Evolutionary conservation across 2,797 vertebrate genomes (phyloP).

Genomic region (Myiothlypis coronata): DNA sequence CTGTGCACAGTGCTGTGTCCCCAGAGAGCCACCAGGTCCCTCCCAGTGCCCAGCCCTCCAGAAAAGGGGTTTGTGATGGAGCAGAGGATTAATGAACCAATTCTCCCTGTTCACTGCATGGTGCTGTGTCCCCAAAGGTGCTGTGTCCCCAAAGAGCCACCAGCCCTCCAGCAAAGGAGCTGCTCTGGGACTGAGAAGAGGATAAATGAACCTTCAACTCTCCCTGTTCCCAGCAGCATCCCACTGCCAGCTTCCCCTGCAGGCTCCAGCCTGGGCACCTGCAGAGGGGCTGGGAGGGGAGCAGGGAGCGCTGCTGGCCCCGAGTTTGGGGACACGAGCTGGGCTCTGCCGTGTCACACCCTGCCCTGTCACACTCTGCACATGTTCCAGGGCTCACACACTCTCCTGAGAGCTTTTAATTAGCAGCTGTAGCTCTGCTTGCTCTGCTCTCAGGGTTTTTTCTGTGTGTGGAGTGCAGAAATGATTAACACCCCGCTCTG

Average conservation of each 20-base stretch:
- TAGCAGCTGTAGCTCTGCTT: conserved; percentile 13
- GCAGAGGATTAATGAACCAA: fast-evolving
- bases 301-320: not conserved
- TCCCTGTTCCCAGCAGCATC: too few species aligned
- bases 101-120: fast-evolving
- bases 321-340: fast-evolving
- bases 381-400: fast-evolving
- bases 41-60: not conserved
- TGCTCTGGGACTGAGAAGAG: too few species aligned
- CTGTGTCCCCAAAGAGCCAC: too few species aligned
- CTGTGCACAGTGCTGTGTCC: not conserved
- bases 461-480: not conserved
- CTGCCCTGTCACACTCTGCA: not conserved
- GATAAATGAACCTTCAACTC: too few species aligned
- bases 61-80: fast-evolving
- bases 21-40: not conserved
- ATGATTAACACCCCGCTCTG: not conserved
- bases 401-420: not conserved
- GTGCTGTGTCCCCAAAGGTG: too few species aligned
- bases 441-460: not conserved
- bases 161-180: too few species aligned
- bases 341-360: not conserved
- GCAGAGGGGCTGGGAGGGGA: not conserved
- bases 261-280: not conserved
- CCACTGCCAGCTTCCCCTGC: too few species aligned